A percentile compares a stretch with the other conserved stretches of the same genome.
Conservation (phyloP, 2,113 vertebrate species). For the Holacanthus passer region DNA sequence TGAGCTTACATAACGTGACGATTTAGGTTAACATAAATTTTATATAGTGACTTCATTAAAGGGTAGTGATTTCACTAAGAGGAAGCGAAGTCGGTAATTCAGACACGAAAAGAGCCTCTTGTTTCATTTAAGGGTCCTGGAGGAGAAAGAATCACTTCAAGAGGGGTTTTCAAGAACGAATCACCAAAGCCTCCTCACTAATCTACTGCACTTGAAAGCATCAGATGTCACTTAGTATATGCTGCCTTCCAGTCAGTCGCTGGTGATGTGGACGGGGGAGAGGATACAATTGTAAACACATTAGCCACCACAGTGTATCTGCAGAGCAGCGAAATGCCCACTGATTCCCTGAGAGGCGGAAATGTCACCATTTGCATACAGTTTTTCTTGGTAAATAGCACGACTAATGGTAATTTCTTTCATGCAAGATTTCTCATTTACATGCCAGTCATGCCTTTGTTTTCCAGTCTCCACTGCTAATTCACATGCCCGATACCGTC, state of each 20-base stretch:
- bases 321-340: slow-evolving; percentile 52
- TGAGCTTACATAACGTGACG: slow-evolving; percentile 40
- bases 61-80: slow-evolving; percentile 31
- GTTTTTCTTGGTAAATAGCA: slow-evolving; percentile 63
- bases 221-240: slow-evolving; percentile 66
- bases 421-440: slow-evolving; percentile 47
- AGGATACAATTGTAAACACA: slow-evolving; percentile 62
- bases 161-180: slow-evolving; percentile 54
- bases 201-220: slow-evolving; percentile 67
- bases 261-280: slow-evolving; percentile 43
- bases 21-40: slow-evolving; percentile 45
- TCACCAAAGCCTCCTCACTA: slow-evolving; percentile 47
- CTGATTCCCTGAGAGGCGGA: slow-evolving; percentile 46
- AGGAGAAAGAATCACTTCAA: slow-evolving; percentile 51
- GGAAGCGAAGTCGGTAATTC: slow-evolving; percentile 22
- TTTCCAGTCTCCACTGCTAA: slow-evolving; percentile 53
- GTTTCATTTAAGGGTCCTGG: slow-evolving; percentile 60
- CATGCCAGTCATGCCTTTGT: slow-evolving; percentile 62
- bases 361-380: slow-evolving; percentile 77
- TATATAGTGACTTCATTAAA: slow-evolving; percentile 47
- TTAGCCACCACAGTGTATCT: slow-evolving; percentile 52
- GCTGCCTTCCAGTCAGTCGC: slow-evolving; percentile 52
- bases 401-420: slow-evolving; percentile 60
- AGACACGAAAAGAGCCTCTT: slow-evolving; percentile 34
- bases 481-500: slow-evolving; percentile 57